These are phyloP conservation scores for Campylorhamphus procurvoides DNA, from an alignment of 2,113 vertebrate genomes.

Conservation along the genomic window DNA sequence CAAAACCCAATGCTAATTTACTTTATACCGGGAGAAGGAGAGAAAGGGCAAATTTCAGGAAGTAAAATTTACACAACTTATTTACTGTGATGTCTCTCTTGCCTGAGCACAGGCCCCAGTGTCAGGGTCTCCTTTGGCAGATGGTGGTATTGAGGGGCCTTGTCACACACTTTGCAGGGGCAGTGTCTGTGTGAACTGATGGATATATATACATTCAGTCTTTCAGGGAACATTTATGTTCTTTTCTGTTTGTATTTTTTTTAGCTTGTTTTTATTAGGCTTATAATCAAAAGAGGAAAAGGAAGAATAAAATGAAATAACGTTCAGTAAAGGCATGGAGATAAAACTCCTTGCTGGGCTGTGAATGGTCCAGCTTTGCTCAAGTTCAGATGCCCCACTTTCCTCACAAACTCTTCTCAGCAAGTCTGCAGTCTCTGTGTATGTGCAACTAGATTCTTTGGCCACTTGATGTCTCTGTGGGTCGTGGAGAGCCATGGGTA, in stretches of 20 bases:
- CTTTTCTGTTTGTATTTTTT: neutral
- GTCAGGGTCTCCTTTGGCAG: neutral
- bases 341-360: neutral
- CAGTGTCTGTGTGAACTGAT: fast-evolving
- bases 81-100: neutral
- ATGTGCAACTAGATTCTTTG: neutral
- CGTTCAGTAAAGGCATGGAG: fast-evolving
- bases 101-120: neutral
- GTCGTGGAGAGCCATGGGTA: neutral
- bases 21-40: neutral
- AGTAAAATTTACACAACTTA: neutral
- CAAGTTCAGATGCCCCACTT: too few relatives aligned
- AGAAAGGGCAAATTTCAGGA: neutral
- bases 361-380: neutral
- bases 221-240: neutral
- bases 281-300: neutral
- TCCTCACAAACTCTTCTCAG: neutral
- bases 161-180: neutral
- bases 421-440: neutral
- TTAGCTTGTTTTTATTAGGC: neutral
- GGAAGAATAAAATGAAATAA: neutral
- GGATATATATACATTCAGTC: fast-evolving
- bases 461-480: constrained; percentile 55
- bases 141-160: neutral
- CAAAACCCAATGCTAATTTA: neutral